Base-by-base conservation (phyloP, 2,797 vertebrate genomes). In the Amazonetta brasiliensis region DNA sequence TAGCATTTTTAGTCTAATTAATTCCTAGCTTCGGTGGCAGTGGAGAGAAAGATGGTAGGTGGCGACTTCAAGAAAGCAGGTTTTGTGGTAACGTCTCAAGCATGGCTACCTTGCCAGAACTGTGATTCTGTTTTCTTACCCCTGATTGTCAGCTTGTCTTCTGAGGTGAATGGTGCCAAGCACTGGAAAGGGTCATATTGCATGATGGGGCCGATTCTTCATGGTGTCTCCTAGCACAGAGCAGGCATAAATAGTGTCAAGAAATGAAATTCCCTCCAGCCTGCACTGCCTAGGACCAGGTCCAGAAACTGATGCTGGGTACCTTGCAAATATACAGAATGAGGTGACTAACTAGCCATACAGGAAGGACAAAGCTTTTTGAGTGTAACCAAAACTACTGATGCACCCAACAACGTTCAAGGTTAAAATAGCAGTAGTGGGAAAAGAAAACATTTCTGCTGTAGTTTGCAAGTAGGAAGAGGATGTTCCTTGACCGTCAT, bases 11-110 rank as follows among this genome's bases (percentile, higher is more conserved):
- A 73, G n/a, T 19, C 18, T 35, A 8, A 46, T 72, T 43, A 8
- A 46, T 72, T 43, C 55, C 56, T 35, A 9, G 22, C 0, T 44
- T 22, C 12, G 12, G 19, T 5, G 25, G 6, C 2, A 20, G 44
- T 6, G 52, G 26, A 44, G 37, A 59, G 43, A 75, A 33, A 20
- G 59, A 77, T 6, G 11, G 55, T 6, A 50, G 28, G 72, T 43
- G 37, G 20, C 0, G 0, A 10, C 15, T n/a, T 48, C 54, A 35
- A 18, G 54, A 23, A 55, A 28, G 12, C 37, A 39, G 37, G 20
- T 44, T 50, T 68, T 31, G 10, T 4, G 11, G 30, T 22, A 15
- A 41, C 12, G 22, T 18, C 26, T 54, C 9, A 6, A 48, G 37
- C 21, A 2, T 2, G 6, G 16, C 15, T 30, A 21, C 50, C 35